These are phyloP conservation scores for Drosophila funebris DNA, from an alignment of 1,140 invertebrate genomes.

Conservation along the genomic window DNA sequence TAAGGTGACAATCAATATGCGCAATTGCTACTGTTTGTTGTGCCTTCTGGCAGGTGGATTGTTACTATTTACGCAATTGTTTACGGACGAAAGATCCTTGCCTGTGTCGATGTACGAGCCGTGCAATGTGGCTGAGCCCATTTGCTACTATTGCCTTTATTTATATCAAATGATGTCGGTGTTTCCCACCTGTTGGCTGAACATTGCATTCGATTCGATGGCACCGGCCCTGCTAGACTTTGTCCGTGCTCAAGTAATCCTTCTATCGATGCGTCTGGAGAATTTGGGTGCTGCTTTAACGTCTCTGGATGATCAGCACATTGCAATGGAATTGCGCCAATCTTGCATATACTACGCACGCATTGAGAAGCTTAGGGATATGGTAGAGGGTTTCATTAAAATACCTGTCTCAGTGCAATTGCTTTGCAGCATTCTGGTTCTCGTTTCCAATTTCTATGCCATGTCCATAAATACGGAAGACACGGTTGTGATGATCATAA, in stretches of 20 bases:
- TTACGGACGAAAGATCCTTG: conserved; percentile 29
- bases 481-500: conserved; percentile 47
- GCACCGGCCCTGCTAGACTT: conserved; percentile 48
- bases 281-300: conserved; percentile 22
- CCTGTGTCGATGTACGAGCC: conserved; percentile 63
- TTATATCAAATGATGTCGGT: conserved; percentile 53
- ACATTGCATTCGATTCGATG: conserved; percentile 70
- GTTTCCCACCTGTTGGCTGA: conserved; percentile 57
- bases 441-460: conserved; percentile 70
- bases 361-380: conserved; percentile 49
- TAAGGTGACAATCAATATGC: conserved; percentile 19
- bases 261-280: conserved; percentile 53
- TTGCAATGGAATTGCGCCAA: conserved; percentile 42
- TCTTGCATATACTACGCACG: conserved; percentile 51
- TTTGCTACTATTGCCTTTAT: conserved; percentile 49
- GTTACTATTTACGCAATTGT: conserved; percentile 35
- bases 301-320: conserved; percentile 10
- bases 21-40: conserved; percentile 45
- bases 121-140: conserved; percentile 21
- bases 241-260: conserved; percentile 52
- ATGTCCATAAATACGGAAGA: conserved; percentile 55
- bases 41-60: conserved; percentile 38
- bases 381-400: conserved; percentile 59
- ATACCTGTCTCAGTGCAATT: conserved; percentile 64
- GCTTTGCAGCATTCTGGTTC: conserved; percentile 66